Evolutionary conservation across 2,797 vertebrate species (phyloP).

Genomic region (Enteromius radiatus): DNA sequence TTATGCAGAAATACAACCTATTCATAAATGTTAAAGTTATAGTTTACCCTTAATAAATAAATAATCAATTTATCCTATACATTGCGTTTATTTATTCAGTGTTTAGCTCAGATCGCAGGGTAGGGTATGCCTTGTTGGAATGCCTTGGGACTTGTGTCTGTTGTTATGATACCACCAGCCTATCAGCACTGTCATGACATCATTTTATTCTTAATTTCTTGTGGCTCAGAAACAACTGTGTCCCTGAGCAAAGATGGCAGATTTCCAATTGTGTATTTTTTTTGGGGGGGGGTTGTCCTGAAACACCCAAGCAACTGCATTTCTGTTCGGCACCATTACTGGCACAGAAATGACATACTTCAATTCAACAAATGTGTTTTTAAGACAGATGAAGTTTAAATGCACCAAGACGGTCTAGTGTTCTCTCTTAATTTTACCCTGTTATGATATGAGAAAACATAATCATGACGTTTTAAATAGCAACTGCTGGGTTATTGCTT

Average conservation of each 20-base stretch:
- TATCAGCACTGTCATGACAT: background rate
- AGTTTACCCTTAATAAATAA: background rate
- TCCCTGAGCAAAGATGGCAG: background rate
- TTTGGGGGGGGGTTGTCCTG: background rate
- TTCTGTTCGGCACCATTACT: background rate
- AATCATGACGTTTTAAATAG: background rate
- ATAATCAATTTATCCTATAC: background rate
- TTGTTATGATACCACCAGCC: conserved; percentile 7
- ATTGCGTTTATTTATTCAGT: background rate
- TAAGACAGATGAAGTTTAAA: background rate
- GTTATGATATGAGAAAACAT: conserved; percentile 52
- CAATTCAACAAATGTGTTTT: background rate
- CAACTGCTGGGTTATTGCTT: background rate
- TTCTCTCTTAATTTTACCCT: background rate
- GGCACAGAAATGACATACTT: background rate
- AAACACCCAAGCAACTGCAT: background rate
- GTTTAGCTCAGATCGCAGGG: background rate
- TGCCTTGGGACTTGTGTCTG: background rate
- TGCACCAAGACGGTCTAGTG: background rate
- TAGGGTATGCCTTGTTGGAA: background rate
- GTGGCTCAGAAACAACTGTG: background rate
- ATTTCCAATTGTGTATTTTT: background rate
- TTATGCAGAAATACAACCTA: background rate
- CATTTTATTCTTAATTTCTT: conserved; percentile 10
- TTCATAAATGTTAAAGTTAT: background rate